Conservation (phyloP, 2,113 vertebrate genomes). For the Anhinga rufa region DNA sequence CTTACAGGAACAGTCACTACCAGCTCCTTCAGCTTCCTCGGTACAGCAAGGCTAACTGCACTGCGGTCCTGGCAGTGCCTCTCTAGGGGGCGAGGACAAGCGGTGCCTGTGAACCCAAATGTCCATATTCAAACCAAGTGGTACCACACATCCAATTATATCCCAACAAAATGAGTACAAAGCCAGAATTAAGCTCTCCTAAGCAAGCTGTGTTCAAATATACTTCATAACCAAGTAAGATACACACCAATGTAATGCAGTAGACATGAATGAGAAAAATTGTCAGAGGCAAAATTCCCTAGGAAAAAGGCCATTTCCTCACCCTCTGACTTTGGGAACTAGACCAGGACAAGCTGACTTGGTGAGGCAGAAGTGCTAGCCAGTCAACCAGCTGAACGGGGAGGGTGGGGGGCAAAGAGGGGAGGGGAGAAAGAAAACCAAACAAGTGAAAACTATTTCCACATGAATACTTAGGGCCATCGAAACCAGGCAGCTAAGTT, state of each 20-base stretch:
- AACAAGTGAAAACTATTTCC: neutral
- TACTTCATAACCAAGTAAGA: neutral
- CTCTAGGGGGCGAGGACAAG: neutral
- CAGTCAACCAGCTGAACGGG: neutral
- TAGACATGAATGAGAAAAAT: neutral
- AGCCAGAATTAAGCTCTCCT: neutral
- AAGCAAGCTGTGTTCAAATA: neutral
- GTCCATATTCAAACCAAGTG: neutral
- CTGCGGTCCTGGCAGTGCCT: accelerated
- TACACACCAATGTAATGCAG: accelerated
- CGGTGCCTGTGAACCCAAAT: accelerated
- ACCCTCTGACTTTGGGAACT: neutral
- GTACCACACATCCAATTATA: neutral
- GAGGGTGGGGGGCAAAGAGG: too few species aligned
- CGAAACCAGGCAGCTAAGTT: neutral
- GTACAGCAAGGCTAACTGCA: neutral
- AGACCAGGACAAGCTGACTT: neutral
- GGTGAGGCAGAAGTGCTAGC: neutral
- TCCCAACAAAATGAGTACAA: neutral
- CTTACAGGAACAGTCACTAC: neutral
- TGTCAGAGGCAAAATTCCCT: neutral
- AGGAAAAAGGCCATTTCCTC: neutral
- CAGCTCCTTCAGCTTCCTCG: neutral
- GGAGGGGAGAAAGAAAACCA: neutral
- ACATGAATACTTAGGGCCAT: neutral